Evolutionary conservation across 2,797 vertebrate genomes (phyloP).

Genomic region (Sitta carolinensis): DNA sequence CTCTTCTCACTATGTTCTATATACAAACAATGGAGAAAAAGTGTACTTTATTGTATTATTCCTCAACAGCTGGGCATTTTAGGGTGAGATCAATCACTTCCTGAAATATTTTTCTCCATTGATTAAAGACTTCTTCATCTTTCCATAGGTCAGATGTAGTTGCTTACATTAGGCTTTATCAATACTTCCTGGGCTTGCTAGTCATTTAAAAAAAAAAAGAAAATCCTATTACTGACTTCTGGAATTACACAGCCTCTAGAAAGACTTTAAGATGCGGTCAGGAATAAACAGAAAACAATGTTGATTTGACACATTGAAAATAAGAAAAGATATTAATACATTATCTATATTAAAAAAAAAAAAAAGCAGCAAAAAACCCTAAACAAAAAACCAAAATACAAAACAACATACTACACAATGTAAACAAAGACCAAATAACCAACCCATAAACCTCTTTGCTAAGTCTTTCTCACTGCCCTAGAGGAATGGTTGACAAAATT

Average conservation of each 20-base stretch:
- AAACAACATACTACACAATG: background rate
- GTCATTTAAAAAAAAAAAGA: background rate
- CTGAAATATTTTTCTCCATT: background rate
- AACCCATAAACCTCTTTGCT: background rate
- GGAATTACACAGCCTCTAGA: background rate
- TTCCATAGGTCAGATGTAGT: background rate
- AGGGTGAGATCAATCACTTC: background rate
- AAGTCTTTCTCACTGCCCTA: background rate
- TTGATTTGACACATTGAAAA: background rate
- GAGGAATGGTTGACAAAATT: background rate
- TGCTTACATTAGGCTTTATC: background rate
- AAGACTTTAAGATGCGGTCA: background rate
- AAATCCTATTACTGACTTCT: background rate
- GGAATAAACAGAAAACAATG: background rate
- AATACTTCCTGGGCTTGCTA: background rate
- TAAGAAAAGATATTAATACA: background rate
- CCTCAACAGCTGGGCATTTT: background rate
- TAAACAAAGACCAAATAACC: background rate
- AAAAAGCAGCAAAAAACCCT: too few relatives aligned
- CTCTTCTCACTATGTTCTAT: background rate
- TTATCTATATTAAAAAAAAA: background rate
- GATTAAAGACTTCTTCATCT: background rate
- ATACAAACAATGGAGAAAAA: background rate
- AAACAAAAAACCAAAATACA: background rate
- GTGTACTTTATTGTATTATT: background rate